Base-by-base conservation (phyloP, 2,113 vertebrate species). In the Leucoraja erinaceus region DNA sequence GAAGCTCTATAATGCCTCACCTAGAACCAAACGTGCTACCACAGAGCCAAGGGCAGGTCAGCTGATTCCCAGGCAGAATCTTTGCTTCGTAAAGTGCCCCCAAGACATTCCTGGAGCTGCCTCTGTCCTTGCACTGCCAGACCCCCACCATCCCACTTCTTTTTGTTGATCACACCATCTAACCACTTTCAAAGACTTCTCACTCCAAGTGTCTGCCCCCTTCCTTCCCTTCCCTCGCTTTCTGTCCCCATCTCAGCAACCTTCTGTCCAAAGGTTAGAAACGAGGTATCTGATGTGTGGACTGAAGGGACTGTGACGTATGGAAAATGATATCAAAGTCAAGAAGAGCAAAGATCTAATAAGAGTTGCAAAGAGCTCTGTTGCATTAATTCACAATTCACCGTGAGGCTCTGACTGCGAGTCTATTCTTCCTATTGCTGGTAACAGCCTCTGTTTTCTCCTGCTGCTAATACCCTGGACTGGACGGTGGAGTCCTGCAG, bases 361-460 rank as follows among this genome's bases (percentile, higher is more conserved):
- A 84, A 20, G 25, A 61, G 61, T 18, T 63, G 25, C 20, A 31
- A 63, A n/a, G 56, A 63, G 59, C 10, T 63, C 83, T 31, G 10
- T 28, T 7, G 59, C 61, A 1, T n/a, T 88, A 3, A 18, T 63
- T 66, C 61, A 61, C 56, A 88, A 28, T 63, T 63, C 28, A 63
- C 28, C n/a, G 83, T 25, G 83, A 88, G 14, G n/a, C 11, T 47
- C 25, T 33, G 93, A 68, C 0, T 0, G 94, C 93, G 56, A 88
- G 25, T 0, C 0, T 0, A 83, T 68, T 88, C 31, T 0, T 0
- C 78, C 91, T 3, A 14, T 47, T 74, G 88, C 88, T 93, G 68
- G 94, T 94, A 94, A 95, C 94, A 94, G 93, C 72, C 94, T 92
- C 83, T 68, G 61, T 95, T 96, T 94, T 94, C 94, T 83, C 94